A percentile compares a stretch with the other conserved stretches of the same genome.
Evolutionary conservation across 2,888 invertebrate species (phyloP).

Genomic region (Agonopterix subpropinquella): DNA sequence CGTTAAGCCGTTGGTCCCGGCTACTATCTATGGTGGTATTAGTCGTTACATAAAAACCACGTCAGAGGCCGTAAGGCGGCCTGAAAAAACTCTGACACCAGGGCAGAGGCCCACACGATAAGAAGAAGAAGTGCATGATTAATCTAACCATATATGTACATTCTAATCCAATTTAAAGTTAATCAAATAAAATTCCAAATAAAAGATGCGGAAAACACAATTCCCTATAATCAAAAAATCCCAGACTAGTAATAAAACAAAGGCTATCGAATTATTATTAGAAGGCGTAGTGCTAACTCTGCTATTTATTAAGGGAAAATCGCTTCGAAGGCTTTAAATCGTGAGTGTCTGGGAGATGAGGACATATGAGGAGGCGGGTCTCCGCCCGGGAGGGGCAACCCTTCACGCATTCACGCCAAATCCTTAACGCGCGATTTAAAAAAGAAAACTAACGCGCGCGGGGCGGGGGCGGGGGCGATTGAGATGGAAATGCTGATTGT

Average conservation of each 20-base stretch:
- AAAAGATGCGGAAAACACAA: too few relatives aligned
- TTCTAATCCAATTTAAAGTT: too few relatives aligned
- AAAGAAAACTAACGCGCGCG: slow-evolving; percentile 68
- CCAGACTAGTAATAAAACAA: slow-evolving; percentile 10
- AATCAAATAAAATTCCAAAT: too few relatives aligned
- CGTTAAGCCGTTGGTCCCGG: too few relatives aligned
- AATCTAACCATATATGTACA: too few relatives aligned
- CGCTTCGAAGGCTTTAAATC: slow-evolving; percentile 34
- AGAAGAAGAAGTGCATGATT: too few relatives aligned
- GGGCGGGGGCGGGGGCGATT: slow-evolving; percentile 40
- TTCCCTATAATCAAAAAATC: too few relatives aligned
- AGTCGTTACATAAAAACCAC: too few relatives aligned
- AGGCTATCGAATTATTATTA: slow-evolving; percentile 20
- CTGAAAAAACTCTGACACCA: too few relatives aligned
- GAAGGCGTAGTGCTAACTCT: slow-evolving; percentile 24
- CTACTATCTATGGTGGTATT: too few relatives aligned
- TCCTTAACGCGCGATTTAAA: slow-evolving; percentile 75
- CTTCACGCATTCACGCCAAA: slow-evolving; percentile 71
- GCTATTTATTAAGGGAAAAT: slow-evolving; percentile 17
- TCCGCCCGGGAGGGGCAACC: slow-evolving; percentile 39
- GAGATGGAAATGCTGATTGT: slow-evolving; percentile 73
- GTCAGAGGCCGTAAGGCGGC: too few relatives aligned
- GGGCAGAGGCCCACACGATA: too few relatives aligned
- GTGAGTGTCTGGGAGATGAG: slow-evolving; percentile 43
- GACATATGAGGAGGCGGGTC: slow-evolving; percentile 58